Evolutionary conservation across 2,888 invertebrate species (phyloP), one percentile per base, ranked within the genome.

Genomic region (Phyto melanocephala): DNA sequence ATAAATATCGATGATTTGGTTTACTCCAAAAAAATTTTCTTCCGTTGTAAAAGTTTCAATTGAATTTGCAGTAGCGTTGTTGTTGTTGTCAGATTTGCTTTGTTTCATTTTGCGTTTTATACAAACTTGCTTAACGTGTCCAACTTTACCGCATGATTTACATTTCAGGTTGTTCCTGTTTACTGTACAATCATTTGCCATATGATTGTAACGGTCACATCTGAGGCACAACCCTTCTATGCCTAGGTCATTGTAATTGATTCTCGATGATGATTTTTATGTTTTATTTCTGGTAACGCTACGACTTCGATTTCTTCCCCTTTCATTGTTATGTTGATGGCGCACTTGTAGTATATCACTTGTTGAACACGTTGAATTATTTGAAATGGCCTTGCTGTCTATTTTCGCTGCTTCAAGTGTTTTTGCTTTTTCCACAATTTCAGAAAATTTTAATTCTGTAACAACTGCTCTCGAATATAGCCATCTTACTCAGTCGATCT

Each of bases 1-100:
- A 24, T 68, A 81, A 22, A 79, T 79, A 50, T 81, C 62, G 42
- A 78, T 70, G 20, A 81, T 54, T 74, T 81, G 54, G 54, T 81
- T 72, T 4, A 81, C 35, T 17, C 65, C 58, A 56, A 60, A 68
- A 68, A n/a, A 63, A 15, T 54, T 15, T 13, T 56, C 63, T n/a
- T 70, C 15, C 37, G 24, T 33, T 20, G n/a, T 22, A 20, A 28
- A 63, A 22, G 54, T 35, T 47, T 45, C 15, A 45, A 68, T 45
- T n/a, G 37, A 8, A 40, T 42, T 40, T 28, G 40, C 13, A 5
- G 72, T n/a, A n/a, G n/a, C 17, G 2, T 52, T 24, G n/a, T 37
- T 15, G 10, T 63, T 56, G 37, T 67, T 52, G 10, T 33, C 40
- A 40, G 40, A 42, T 17, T 80, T 75, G 0, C 4, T 71, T 15